A percentile compares a stretch with the other conserved stretches of the same genome.
Conservation (phyloP, 1,140 invertebrate species). For the Drosophila pseudoananassae region DNA sequence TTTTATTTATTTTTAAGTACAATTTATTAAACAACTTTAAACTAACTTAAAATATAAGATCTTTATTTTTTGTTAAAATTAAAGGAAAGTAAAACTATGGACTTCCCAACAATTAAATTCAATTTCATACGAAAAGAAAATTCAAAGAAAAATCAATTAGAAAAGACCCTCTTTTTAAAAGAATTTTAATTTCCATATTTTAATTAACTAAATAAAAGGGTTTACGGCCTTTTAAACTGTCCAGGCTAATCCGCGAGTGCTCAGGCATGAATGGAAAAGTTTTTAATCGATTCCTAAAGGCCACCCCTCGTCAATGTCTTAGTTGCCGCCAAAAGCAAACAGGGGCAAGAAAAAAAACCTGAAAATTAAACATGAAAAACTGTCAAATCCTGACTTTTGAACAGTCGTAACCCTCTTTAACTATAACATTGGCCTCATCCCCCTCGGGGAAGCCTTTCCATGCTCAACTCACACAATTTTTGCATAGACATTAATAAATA, state of each 20-base stretch:
- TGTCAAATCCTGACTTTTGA: constrained; percentile 36
- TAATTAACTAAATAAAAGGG: background rate
- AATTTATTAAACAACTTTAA: too few relatives aligned
- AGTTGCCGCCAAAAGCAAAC: background rate
- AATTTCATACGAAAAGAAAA: background rate
- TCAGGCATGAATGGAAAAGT: constrained; percentile 2
- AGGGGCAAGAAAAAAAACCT: background rate
- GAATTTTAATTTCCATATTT: constrained; percentile 4
- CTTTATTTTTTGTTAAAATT: too few relatives aligned
- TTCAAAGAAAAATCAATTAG: background rate
- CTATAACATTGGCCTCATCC: constrained; percentile 2
- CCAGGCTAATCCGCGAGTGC: background rate
- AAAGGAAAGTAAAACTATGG: too few relatives aligned
- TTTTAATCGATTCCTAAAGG: constrained; percentile 21
- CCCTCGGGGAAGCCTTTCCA: too few relatives aligned
- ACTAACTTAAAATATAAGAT: too few relatives aligned
- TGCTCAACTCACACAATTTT: constrained; percentile 40
- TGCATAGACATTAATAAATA: constrained; percentile 76
- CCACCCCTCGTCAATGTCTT: constrained; percentile 32
- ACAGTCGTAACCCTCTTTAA: constrained; percentile 45
- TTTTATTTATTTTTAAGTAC: background rate
- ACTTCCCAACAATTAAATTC: too few relatives aligned
- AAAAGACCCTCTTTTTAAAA: background rate
- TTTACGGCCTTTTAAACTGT: background rate
- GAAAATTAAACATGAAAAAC: constrained; percentile 42